phyloP scores from a whole-genome alignment of 2,797 vertebrate species.

The Phalloptychus januarius region DNA sequence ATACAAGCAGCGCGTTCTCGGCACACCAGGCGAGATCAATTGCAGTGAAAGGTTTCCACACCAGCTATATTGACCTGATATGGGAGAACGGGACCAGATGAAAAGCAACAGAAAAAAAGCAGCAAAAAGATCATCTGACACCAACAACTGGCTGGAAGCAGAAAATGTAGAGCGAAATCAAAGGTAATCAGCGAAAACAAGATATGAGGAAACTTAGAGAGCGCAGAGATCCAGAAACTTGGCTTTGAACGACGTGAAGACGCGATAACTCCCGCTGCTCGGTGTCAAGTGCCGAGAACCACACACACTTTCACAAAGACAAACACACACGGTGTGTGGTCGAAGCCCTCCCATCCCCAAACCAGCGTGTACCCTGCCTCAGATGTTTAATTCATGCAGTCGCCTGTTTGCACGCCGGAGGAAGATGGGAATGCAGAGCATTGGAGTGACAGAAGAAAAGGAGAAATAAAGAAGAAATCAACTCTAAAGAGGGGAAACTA shows the following conservation, averaged over 20 bases:
- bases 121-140: slow-evolving; percentile 18
- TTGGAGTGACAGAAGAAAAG: slow-evolving; percentile 26
- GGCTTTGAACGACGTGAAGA: slow-evolving; percentile 20
- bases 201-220: slow-evolving; percentile 6
- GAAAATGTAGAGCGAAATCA: slow-evolving; percentile 37
- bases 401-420: slow-evolving; percentile 43
- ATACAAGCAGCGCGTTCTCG: slow-evolving; percentile 9
- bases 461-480: slow-evolving; percentile 17
- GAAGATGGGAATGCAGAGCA: slow-evolving; percentile 37
- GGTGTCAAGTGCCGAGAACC: slow-evolving; percentile 22
- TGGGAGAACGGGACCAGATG: slow-evolving; percentile 14
- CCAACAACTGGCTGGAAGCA: slow-evolving; percentile 48
- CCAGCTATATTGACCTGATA: slow-evolving; percentile 49
- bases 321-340: slow-evolving; percentile 47
- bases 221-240: slow-evolving; percentile 8
- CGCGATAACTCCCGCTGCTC: slow-evolving; percentile 45
- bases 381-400: slow-evolving; percentile 74
- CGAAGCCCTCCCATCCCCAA: slow-evolving; percentile 45
- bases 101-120: slow-evolving; percentile 44
- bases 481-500: slow-evolving; percentile 20
- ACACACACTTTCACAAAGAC: slow-evolving; percentile 23
- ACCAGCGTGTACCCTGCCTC: slow-evolving; percentile 51
- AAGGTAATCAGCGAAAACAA: slow-evolving; percentile 47
- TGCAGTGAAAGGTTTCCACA: slow-evolving; percentile 43
- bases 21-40: slow-evolving; percentile 33